Base-by-base conservation (phyloP, 2,888 invertebrate genomes). In the Penaeus monodon region DNA sequence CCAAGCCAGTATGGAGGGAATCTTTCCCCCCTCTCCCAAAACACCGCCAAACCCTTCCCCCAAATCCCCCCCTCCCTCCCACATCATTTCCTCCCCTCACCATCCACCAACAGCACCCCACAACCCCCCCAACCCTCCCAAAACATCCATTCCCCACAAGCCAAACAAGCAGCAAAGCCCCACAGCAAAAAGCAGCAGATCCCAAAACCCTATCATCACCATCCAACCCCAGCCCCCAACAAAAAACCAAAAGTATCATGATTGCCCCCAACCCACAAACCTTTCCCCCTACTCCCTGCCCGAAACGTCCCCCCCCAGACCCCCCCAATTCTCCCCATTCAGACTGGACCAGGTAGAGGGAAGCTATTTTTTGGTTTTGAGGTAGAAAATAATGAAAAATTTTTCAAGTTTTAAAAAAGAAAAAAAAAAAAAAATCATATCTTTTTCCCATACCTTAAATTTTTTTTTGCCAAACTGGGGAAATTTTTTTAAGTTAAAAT, bases 241-340 rank as follows among this genome's bases (percentile, higher is more conserved):
- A n/a, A n/a, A n/a, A n/a, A n/a, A n/a, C n/a, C 89, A 89, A 77
- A 89, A 88, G 68, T 82, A 85, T 73, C 87, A 85, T 22, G 89
- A 89, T 81, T 81, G 84, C 89, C 74, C n/a, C n/a, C n/a, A n/a
- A 89, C 86, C 81, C 89, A 90, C 79, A 88, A 90, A n/a, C n/a
- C n/a, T n/a, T 78, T 88, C 90, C n/a, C 86, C 89, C 65, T 90
- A 86, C 84, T 86, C n/a, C n/a, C 88, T 33, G 76, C 89, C 20
- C 84, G 83, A 57, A 57, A 86, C 82, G 68, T 84, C n/a, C n/a
- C n/a, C n/a, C n/a, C 86, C 29, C 88, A 89, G 80, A 88, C 89
- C 27, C 83, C 86, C 77, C n/a, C n/a, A n/a, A 88, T 86, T 81
- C 88, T 88, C 89, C 84, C 90, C 74, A 87, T 87, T 78, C 87